phyloP scores from a whole-genome alignment of 2,113 vertebrate genomes.

The Protomyctophum bolini region DNA sequence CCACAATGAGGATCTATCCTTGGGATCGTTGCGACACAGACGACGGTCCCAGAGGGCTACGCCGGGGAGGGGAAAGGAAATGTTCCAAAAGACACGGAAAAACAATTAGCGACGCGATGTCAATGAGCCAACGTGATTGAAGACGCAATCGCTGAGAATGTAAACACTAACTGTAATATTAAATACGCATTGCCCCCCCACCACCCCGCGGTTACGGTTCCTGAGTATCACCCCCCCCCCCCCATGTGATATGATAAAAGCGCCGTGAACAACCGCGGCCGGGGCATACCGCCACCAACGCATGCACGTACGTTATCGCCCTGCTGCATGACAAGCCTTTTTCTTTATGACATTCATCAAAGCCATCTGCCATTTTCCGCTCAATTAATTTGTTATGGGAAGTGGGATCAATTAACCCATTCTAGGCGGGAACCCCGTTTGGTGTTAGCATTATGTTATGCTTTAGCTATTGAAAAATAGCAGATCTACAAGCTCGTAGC shows the following conservation, averaged over 20 bases:
- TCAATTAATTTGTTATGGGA: constrained; percentile 84
- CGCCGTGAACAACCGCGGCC: constrained; percentile 2
- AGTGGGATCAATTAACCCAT: constrained; percentile 84
- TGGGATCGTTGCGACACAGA: background rate
- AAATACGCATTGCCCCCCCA: constrained; percentile 12
- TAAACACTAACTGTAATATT: constrained; percentile 55
- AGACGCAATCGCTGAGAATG: constrained; percentile 57
- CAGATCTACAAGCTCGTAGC: too few relatives aligned
- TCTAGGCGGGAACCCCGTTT: too few relatives aligned
- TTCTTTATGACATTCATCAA: constrained; percentile 82
- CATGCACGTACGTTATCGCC: constrained; percentile 39
- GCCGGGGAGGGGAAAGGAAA: constrained; percentile 13
- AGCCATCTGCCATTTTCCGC: constrained; percentile 85
- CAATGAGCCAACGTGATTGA: constrained; percentile 70
- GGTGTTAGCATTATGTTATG: too few relatives aligned
- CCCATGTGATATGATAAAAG: constrained; percentile 22
- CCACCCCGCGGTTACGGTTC: constrained; percentile 16
- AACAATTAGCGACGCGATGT: constrained; percentile 64
- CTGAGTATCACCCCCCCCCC: constrained; percentile 45
- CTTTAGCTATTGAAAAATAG: too few relatives aligned
- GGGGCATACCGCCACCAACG: constrained; percentile 41
- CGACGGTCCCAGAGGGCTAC: constrained; percentile 17
- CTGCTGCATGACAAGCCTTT: constrained; percentile 75
- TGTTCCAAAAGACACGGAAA: constrained; percentile 16
- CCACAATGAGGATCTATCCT: too few relatives aligned